Evolutionary conservation across 2,888 invertebrate genomes (phyloP).

Genomic region (Amblyjoppa proteus): DNA sequence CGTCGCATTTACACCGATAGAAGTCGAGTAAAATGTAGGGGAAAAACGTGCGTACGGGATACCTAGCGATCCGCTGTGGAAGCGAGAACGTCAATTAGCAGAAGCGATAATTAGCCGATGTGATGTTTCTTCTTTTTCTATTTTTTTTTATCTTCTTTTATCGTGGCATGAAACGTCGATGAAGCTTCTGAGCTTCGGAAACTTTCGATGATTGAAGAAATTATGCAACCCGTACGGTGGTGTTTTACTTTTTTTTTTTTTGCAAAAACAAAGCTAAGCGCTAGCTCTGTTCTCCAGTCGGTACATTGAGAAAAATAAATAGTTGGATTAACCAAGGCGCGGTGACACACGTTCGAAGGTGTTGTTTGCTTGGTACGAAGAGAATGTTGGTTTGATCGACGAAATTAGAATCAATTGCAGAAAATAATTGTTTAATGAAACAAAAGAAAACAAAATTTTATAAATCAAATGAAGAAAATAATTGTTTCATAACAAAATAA

Average conservation of each 20-base stretch:
- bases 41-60: conserved; percentile 43
- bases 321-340: too few species aligned
- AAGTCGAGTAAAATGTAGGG: conserved; percentile 46
- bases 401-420: background rate
- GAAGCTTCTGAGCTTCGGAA: background rate
- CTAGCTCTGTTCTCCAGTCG: background rate
- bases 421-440: too few species aligned
- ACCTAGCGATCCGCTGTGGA: background rate
- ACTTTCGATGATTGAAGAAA: background rate
- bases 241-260: background rate
- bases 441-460: too few species aligned
- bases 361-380: background rate
- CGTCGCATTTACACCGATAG: conserved; percentile 49
- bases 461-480: too few species aligned
- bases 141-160: conserved; percentile 40
- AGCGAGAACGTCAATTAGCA: conserved; percentile 39
- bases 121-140: conserved; percentile 33
- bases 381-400: background rate
- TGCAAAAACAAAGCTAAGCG: background rate
- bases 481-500: too few species aligned
- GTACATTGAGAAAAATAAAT: too few species aligned
- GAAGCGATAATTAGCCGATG: conserved; percentile 64
- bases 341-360: too few species aligned
- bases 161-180: conserved; percentile 19
- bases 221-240: background rate